Percentiles rank a stretch among this genome's conserved stretches.
Conservation (phyloP, 2,888 invertebrate genomes). For the Cryptocephalus moraei region DNA sequence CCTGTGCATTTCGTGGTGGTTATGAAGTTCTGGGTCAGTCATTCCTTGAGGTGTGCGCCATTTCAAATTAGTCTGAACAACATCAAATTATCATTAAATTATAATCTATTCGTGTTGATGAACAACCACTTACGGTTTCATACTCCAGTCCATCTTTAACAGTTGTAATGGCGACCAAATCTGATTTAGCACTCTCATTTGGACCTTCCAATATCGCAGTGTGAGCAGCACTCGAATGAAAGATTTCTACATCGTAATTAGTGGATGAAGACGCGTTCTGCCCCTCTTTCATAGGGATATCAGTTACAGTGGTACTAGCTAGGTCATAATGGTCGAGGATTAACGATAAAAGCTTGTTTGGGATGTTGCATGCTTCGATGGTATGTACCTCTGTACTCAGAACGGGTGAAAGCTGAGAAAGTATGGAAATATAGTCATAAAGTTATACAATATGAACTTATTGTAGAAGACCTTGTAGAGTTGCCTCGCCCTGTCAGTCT, state of each 20-base stretch:
- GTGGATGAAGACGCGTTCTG: slow-evolving; percentile 96
- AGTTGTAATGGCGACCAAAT: slow-evolving; percentile 53
- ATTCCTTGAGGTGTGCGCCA: slow-evolving; percentile 96
- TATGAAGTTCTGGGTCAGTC: slow-evolving; percentile 69
- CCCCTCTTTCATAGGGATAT: slow-evolving; percentile 97
- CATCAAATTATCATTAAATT: no score
- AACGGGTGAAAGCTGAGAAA: slow-evolving; percentile 56
- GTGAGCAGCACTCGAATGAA: slow-evolving; percentile 82
- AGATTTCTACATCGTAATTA: slow-evolving; percentile 96
- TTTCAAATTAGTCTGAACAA: slow-evolving; percentile 66
- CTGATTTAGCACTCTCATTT: slow-evolving; percentile 49
- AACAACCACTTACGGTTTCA: slow-evolving; percentile 47
- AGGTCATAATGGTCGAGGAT: slow-evolving; percentile 82
- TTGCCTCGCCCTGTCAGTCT: no score
- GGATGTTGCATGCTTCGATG: slow-evolving; percentile 62
- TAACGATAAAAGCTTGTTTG: slow-evolving; percentile 62
- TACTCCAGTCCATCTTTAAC: slow-evolving; percentile 67
- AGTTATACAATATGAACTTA: no score
- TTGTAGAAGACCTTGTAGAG: no score
- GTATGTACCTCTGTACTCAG: slow-evolving; percentile 74
- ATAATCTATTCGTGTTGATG: background rate
- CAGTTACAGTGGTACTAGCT: slow-evolving; percentile 93
- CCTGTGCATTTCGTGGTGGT: slow-evolving; percentile 74
- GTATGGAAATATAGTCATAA: slow-evolving; percentile 8
- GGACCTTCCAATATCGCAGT: slow-evolving; percentile 64